Evolutionary conservation across 1,140 invertebrate genomes (phyloP), one percentile per base, ranked within the genome.

Genomic region (Drosophila grimshawi): DNA sequence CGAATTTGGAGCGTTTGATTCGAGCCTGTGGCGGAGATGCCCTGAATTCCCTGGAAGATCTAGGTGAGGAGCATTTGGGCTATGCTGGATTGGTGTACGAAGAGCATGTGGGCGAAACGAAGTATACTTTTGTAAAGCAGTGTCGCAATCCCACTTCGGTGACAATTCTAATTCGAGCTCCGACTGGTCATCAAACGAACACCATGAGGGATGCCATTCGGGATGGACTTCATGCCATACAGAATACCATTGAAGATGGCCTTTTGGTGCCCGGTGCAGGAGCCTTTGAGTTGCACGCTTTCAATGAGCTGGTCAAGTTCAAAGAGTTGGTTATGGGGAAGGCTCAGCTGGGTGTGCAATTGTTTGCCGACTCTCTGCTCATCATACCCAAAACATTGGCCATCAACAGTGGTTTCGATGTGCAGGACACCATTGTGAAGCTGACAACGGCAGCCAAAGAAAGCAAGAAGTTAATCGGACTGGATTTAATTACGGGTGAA

Each of bases 1-100:
- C 98, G 66, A 99, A 99, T 91, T 99, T 99, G 99, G 99, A 99
- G 93, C 95, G 98, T 83, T 93, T 99, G n/a, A 94, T 96, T n/a
- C 94, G 99, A 4, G 98, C 98, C 5, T 99, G 98, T 92, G 99
- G 99, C 63, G 99, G 98, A 6, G 93, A 95, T 66, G 98, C 98
- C 6, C 95, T 99, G 93, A 99, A 99, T 92, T 97, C 97, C 37
- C 95, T 98, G 10, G 98, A 99, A 82, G 98, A 99, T 90, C 92
- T 99, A 27, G 95, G 95, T 8, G 96, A 97, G 82, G 96, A 97
- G 41, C 94, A 95, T 80, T 94, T 99, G 2, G 99, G 99, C 19
- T 97, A 95, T 93, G 98, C 99, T 90, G 98, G 98, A 30, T 92
- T 96, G 4, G 98, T 99, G 8, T 99, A 99, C 91, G 98, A 99